Base-by-base conservation (phyloP, 1,140 invertebrate genomes). In the Sarcophaga peregrina region DNA sequence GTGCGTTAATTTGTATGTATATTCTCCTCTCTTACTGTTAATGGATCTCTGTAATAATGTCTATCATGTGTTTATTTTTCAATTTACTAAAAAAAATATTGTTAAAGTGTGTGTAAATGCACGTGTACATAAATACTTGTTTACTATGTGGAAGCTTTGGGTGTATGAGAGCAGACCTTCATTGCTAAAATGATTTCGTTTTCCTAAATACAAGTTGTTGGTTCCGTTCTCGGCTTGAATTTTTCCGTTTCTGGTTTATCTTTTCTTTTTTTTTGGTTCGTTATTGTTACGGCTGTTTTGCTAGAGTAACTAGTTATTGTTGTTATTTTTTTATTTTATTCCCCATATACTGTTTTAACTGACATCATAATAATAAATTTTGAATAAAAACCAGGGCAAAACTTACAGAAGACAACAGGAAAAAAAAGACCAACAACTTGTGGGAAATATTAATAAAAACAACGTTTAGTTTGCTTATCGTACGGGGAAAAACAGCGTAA, bases 351-450 rank as follows among this genome's bases (percentile, higher is more conserved):
- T n/a, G n/a, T 68, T 20, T 68, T 68, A 68, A 68, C 62, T 68
- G 62, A 68, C 62, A 68, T 68, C 62, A 68, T 68, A 68, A 68
- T 68, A 68, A 68, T 68, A 68, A 68, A 68, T 68, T 68, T 68
- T 20, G 62, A n/a, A 68, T 68, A 68, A 68, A 68, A 20, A 20
- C n/a, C 62, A n/a, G 62, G 25, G 62, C 5, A 62, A n/a, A 68
- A 20, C 9, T 15, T 6, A 58, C 54, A 58, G n/a, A 11, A 37
- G n/a, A 58, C 54, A 58, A 10, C 6, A 6, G 54, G 4, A 37
- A 37, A 37, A 37, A 37, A 37, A 37, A 37, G 4, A 37, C 25
- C 6, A 9, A 10, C 5, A 68, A 20, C 62, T 68, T 68, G 62
- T 68, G 62, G 62, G 62, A 68, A 68, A 68, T 68, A 68, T 68